Conservation (phyloP, 2,113 vertebrate genomes). For the Poecile atricapillus region DNA sequence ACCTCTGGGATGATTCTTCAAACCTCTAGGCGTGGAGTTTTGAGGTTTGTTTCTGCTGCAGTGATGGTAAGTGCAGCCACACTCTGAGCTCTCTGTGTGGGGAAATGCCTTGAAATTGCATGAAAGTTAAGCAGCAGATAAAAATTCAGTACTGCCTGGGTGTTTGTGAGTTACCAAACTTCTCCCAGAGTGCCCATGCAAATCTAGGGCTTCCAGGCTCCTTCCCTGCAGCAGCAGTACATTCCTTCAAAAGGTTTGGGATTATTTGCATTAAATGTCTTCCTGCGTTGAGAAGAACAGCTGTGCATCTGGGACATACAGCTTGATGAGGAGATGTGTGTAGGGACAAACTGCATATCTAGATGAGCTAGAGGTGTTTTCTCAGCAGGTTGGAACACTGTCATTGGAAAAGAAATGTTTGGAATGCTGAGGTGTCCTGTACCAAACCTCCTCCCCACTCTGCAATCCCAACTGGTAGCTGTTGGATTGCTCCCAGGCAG, state of each 20-base stretch:
- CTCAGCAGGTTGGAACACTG: rapidly evolving
- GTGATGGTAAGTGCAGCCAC: not conserved
- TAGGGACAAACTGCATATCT: not conserved
- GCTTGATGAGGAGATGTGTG: not conserved
- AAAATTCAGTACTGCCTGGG: not conserved
- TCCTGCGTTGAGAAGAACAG: rapidly evolving
- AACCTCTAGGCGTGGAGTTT: not conserved
- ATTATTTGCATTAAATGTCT: not conserved
- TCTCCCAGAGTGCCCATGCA: not conserved
- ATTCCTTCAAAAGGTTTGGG: not conserved
- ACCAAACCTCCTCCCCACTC: not conserved
- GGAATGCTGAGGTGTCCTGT: not conserved
- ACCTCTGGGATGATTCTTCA: not conserved
- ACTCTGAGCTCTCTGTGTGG: rapidly evolving
- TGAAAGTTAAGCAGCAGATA: not conserved
- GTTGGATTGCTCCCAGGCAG: not conserved
- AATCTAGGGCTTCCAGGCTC: not conserved
- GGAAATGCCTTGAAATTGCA: not conserved
- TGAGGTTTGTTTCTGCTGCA: not conserved
- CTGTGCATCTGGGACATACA: not conserved
- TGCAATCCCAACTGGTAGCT: not conserved
- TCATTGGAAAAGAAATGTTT: not conserved
- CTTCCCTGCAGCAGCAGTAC: not conserved
- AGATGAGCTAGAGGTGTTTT: not conserved
- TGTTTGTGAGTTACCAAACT: not conserved